Base-by-base conservation (phyloP, 2,113 vertebrate genomes). In the Pantherophis guttatus region DNA sequence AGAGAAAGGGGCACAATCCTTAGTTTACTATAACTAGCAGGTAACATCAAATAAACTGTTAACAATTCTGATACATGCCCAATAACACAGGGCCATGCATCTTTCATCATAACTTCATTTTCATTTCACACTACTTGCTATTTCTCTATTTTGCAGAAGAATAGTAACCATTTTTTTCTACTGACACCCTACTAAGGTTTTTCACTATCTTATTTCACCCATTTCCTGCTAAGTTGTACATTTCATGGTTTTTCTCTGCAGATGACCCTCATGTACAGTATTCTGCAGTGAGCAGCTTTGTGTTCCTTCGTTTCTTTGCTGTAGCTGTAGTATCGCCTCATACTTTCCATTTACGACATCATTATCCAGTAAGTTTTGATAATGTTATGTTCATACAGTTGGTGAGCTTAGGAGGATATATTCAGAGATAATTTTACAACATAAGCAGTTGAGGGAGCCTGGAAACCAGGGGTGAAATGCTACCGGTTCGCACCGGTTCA, bases 211-310 rank as follows among this genome's bases (percentile, higher is more conserved):
- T 97, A 70, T 70, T 70, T 70, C 65, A 70, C 65, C 65, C 97
- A 94, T 95, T 96, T 97, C 95, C 94, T 94, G 24, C 94, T 96
- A 50, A 91, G 95, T 96, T 97, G 24, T 97, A 96, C 97, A 97
- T 97, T 93, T 98, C 97, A 96, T 96, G 96, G 87, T 97, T 97
- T 97, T 96, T 97, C 89, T 96, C 96, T 96, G 93, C 98, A 99
- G 99, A 98, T 95, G 99, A 99, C 96, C 99, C 99, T 94, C 99
- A 99, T 96, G 99, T 99, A 96, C 98, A 99, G 97, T 99, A 99
- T 97, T 99, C 99, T 29, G 99, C 99, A 85, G 99, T 99, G 95
- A 99, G 99, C 98, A 99, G 99, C 98, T 99, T 99, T 97, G 98
- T 99, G 96, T 99, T 99, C 96, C 98, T 99, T 97, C 98, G 99